Evolutionary conservation across 2,888 invertebrate genomes (phyloP), one percentile per base, ranked within the genome.

Genomic region (Xanthorhoe spadicearia): DNA sequence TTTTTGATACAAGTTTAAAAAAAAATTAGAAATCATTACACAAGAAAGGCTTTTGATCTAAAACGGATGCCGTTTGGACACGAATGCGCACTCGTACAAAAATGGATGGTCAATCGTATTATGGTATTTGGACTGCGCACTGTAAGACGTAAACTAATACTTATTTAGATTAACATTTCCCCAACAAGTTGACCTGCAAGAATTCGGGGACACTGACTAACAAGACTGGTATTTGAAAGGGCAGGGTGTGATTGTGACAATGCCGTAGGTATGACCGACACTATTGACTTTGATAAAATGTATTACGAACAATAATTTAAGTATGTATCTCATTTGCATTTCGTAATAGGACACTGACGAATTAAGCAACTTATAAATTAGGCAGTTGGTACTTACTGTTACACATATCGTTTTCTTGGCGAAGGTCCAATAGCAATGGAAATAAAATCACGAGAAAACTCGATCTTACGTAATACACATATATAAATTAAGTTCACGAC

Each of bases 141-240:
- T 43, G 3, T 4, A 43, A 10, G 4, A 13, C 38, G 38, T 8
- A 48, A 48, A 48, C 4, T 48, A 1, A 4, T 17, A 53, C 13
- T 17, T 32, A 13, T 35, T 17, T 15, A 15, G 10, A 23, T 52
- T 51, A 43, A 52, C 28, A 60, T 13, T 54, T 48, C 50, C 35
- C 48, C 15, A 48, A 32, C 10, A 28, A 19, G 38, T 59, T 58
- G 49, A 54, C 43, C 38, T 54, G 53, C 19, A 54, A 54, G 54
- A 58, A 59, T 62, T 66, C 46, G 52, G 65, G 18, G 61, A 49
- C 82, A 77, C 76, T 78, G 72, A 77, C 88, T 88, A 89, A 58
- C 50, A 69, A 57, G 87, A 87, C 86, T 43, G 88, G 85, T 85
- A 89, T 92, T 92, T 88, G 91, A 91, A 91, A 91, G 91, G 90